Conservation (phyloP, 2,888 invertebrate genomes). For the Hololepta plana region DNA sequence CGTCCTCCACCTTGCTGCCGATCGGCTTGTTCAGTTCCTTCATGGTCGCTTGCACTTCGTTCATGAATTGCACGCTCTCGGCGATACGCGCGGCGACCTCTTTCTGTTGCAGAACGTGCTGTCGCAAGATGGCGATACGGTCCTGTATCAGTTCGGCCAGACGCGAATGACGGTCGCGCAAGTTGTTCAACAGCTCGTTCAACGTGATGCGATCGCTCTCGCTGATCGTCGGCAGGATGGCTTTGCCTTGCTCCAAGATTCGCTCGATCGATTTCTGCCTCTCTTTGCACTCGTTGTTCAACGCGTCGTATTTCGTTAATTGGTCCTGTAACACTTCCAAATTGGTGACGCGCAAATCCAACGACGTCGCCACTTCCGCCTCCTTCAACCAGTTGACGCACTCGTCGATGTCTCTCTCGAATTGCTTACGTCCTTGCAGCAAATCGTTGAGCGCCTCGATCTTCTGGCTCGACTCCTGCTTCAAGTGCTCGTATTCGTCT, state of each 20-base stretch:
- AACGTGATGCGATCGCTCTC: constrained; percentile 73
- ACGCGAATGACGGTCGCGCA: constrained; percentile 61
- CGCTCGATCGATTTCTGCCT: constrained; percentile 55
- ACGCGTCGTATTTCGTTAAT: constrained; percentile 63
- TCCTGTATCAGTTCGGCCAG: constrained; percentile 60
- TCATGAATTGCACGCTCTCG: constrained; percentile 62
- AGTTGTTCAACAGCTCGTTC: constrained; percentile 58
- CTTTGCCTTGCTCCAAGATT: constrained; percentile 62
- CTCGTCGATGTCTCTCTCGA: constrained; percentile 64
- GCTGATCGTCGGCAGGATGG: constrained; percentile 59
- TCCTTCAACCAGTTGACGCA: constrained; percentile 81
- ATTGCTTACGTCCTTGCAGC: constrained; percentile 57
- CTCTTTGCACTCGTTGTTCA: constrained; percentile 54
- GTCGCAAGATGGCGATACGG: constrained; percentile 51
- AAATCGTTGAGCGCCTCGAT: constrained; percentile 52
- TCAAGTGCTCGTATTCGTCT: constrained; percentile 51
- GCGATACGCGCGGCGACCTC: constrained; percentile 64
- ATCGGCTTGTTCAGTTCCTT: constrained; percentile 71
- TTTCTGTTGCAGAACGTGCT: constrained; percentile 64
- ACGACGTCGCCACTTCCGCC: constrained; percentile 70
- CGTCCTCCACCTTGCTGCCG: constrained; percentile 76
- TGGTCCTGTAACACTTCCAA: constrained; percentile 76
- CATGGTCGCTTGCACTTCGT: constrained; percentile 65
- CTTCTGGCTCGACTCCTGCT: constrained; percentile 55
- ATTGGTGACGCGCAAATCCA: constrained; percentile 62